Percentiles rank a stretch among this genome's conserved stretches.
Evolutionary conservation across 2,113 vertebrate genomes (phyloP).

Genomic region (Proterorhinus semilunaris): DNA sequence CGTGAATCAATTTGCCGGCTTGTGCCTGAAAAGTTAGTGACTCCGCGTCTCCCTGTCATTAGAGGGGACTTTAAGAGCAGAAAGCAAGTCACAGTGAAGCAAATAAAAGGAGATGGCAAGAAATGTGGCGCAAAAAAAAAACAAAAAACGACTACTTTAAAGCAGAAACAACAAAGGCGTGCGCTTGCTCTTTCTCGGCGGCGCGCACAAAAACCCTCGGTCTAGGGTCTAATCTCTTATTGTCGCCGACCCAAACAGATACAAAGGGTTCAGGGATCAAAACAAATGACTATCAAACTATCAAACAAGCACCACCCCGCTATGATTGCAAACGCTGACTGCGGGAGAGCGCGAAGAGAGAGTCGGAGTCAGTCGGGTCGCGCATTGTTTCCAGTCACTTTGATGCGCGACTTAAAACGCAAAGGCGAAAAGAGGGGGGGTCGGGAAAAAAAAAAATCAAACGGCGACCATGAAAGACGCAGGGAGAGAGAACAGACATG

Average conservation of each 20-base stretch:
- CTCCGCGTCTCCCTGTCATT: constrained; percentile 58
- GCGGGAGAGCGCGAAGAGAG: constrained; percentile 67
- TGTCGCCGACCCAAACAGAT: constrained; percentile 76
- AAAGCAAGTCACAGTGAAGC: constrained; percentile 61
- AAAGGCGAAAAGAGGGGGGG: constrained; percentile 20
- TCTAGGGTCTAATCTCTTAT: constrained; percentile 77
- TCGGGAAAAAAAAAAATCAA: constrained; percentile 83
- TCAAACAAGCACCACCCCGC: constrained; percentile 72
- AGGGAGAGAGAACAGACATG: constrained; percentile 39
- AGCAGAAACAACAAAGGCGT: constrained; percentile 61
- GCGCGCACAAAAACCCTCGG: constrained; percentile 55
- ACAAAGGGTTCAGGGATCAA: constrained; percentile 77
- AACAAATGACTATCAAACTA: constrained; percentile 81
- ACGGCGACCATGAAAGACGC: constrained; percentile 74
- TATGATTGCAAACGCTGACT: constrained; percentile 70
- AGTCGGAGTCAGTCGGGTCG: constrained; percentile 69
- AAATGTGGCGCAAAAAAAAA: constrained; percentile 52
- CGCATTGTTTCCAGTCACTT: constrained; percentile 80
- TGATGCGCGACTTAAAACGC: constrained; percentile 86
- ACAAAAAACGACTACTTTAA: constrained; percentile 59
- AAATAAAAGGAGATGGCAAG: constrained; percentile 50
- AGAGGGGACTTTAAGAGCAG: constrained; percentile 63
- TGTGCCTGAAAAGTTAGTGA: constrained; percentile 37
- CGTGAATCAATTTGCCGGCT: constrained; percentile 48
- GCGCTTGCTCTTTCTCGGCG: constrained; percentile 68